Evolutionary conservation across 2,888 invertebrate genomes (phyloP).

Genomic region (Lithophane leautieri): DNA sequence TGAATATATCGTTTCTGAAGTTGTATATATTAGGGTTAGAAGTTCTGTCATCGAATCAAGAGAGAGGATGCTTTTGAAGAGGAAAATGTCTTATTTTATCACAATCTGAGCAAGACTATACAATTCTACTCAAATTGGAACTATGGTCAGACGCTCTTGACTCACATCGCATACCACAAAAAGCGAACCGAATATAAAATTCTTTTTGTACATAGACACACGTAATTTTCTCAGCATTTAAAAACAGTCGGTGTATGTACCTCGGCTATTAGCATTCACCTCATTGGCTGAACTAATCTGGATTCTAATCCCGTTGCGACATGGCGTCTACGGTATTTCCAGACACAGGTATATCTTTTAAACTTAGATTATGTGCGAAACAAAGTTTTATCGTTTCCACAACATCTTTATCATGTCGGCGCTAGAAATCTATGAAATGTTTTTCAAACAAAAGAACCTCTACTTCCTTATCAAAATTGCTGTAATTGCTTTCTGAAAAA

Average conservation of each 20-base stretch:
- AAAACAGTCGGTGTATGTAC: slow-evolving; percentile 63
- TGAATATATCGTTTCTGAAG: background rate
- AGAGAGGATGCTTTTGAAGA: background rate
- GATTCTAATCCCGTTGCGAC: slow-evolving; percentile 84
- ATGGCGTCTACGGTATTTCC: slow-evolving; percentile 80
- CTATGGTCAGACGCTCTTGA: slow-evolving; percentile 38
- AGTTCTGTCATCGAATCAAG: background rate
- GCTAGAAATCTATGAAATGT: slow-evolving; percentile 40
- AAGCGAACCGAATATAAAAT: slow-evolving; percentile 53
- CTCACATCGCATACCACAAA: slow-evolving; percentile 50
- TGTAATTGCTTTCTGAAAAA: slow-evolving; percentile 50
- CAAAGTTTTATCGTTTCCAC: slow-evolving; percentile 60
- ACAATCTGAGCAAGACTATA: slow-evolving; percentile 24
- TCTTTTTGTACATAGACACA: slow-evolving; percentile 64
- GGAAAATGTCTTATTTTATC: slow-evolving; percentile 24
- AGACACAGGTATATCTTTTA: slow-evolving; percentile 70
- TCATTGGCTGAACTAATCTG: slow-evolving; percentile 81
- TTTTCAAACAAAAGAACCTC: slow-evolving; percentile 45
- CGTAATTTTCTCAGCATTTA: slow-evolving; percentile 69
- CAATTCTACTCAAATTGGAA: slow-evolving; percentile 38
- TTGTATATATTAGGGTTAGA: background rate
- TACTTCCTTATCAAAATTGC: slow-evolving; percentile 50
- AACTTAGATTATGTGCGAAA: slow-evolving; percentile 72
- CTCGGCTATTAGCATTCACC: slow-evolving; percentile 78
- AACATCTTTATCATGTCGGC: slow-evolving; percentile 48